Conservation (phyloP, 2,888 invertebrate species). For the Diabrotica balteata region DNA sequence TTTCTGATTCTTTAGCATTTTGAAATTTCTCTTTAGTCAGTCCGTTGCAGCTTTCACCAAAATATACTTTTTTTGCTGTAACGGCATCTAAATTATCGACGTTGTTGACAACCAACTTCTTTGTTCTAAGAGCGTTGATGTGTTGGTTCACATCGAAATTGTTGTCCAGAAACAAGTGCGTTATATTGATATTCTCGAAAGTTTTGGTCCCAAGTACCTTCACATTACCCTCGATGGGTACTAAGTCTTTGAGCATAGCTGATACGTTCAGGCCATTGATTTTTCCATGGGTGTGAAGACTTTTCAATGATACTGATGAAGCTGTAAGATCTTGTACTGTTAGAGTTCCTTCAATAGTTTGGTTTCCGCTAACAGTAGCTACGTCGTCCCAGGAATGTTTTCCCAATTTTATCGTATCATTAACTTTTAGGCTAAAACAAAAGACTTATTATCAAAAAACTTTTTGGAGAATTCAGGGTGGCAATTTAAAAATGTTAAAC, state of each 20-base stretch:
- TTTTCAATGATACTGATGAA: constrained; percentile 36
- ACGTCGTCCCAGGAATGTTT: constrained; percentile 43
- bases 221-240: constrained; percentile 39
- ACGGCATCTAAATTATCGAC: constrained; percentile 1
- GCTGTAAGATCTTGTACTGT: constrained; percentile 38
- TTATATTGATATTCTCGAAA: constrained; percentile 48
- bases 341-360: constrained; percentile 41
- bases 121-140: constrained; percentile 25
- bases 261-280: constrained; percentile 50
- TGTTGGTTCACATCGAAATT: constrained; percentile 31
- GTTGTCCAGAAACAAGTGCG: constrained; percentile 45
- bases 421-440: constrained; percentile 37
- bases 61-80: constrained; percentile 57
- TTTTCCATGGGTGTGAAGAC: constrained; percentile 40
- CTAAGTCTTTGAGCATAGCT: constrained; percentile 51
- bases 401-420: constrained; percentile 42
- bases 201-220: constrained; percentile 46
- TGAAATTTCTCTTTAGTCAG: constrained; percentile 58
- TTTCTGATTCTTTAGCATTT: constrained; percentile 58
- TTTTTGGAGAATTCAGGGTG: too few relatives aligned
- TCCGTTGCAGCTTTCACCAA: constrained; percentile 58
- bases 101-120: constrained; percentile 10
- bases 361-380: constrained; percentile 37
- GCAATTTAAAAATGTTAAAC: too few relatives aligned
- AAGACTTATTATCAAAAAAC: too few relatives aligned